Percentiles rank a stretch among this genome's conserved stretches.
Conservation (phyloP, 1,140 invertebrate species). For the Heliothis virescens region DNA sequence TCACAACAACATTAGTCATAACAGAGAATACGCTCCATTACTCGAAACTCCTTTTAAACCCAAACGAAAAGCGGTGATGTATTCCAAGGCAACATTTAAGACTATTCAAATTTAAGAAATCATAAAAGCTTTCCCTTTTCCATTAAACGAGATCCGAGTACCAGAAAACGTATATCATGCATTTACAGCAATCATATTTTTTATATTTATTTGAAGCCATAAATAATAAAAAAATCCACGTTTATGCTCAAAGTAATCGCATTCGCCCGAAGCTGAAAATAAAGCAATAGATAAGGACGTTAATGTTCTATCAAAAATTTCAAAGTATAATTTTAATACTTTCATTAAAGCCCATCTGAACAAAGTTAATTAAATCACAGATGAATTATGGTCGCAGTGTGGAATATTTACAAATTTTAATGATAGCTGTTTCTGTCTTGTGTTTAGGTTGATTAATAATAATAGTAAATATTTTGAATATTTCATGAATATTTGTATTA, state of each 20-base stretch:
- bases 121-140: conserved; percentile 18
- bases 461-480: not conserved
- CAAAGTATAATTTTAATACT: conserved; percentile 30
- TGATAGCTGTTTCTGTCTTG: conserved; percentile 10
- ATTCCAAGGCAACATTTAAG: not conserved
- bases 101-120: conserved; percentile 24
- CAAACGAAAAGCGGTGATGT: not conserved
- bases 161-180: conserved; percentile 15
- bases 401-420: conserved; percentile 36
- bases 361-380: conserved; percentile 38
- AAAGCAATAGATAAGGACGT: not conserved
- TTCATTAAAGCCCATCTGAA: conserved; percentile 36
- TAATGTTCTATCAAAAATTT: conserved; percentile 22
- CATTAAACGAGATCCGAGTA: conserved; percentile 11
- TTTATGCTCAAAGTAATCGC: not conserved
- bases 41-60: conserved; percentile 1
- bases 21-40: too few relatives aligned
- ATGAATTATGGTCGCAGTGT: conserved; percentile 35
- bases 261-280: conserved; percentile 14
- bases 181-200: conserved; percentile 31
- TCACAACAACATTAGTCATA: too few relatives aligned
- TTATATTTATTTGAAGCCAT: conserved; percentile 10
- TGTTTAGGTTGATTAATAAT: not conserved
- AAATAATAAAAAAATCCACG: conserved; percentile 17
- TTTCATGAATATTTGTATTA: conserved; percentile 9